Evolutionary conservation across 2,113 vertebrate species (phyloP).

Genomic region (Cepphus grylle): DNA sequence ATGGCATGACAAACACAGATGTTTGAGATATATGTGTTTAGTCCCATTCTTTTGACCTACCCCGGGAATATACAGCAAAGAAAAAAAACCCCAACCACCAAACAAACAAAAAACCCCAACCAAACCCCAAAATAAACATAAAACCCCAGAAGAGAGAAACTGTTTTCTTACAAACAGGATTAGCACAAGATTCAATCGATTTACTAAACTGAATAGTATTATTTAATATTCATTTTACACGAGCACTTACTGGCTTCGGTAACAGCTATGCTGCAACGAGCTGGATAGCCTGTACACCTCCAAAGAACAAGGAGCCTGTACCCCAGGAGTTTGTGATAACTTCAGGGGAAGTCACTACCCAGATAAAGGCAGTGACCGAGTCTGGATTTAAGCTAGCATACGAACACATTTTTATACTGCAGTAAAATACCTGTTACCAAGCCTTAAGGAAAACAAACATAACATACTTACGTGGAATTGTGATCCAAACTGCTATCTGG

Average conservation of each 20-base stretch:
- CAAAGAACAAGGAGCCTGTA: background rate
- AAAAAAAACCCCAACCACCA: background rate
- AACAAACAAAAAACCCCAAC: background rate
- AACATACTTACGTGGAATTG: slow-evolving; percentile 33
- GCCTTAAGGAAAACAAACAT: background rate
- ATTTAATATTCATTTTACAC: background rate
- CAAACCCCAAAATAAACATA: background rate
- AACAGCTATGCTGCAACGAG: background rate
- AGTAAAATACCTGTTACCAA: background rate
- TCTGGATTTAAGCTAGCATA: background rate
- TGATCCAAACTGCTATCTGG: background rate
- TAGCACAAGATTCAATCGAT: background rate
- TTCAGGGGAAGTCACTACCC: background rate
- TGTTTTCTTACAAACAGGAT: background rate
- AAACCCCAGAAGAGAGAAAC: background rate
- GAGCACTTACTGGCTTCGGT: background rate
- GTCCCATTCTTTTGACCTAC: background rate
- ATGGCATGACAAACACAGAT: slow-evolving; percentile 11
- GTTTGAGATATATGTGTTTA: slow-evolving; percentile 21
- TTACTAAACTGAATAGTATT: background rate
- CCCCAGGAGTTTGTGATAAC: background rate
- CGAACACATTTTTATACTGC: background rate
- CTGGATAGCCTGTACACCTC: background rate
- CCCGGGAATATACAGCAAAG: background rate
- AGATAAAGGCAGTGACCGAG: background rate